Base-by-base conservation (phyloP, 2,888 invertebrate genomes). In the Melipona beecheii region DNA sequence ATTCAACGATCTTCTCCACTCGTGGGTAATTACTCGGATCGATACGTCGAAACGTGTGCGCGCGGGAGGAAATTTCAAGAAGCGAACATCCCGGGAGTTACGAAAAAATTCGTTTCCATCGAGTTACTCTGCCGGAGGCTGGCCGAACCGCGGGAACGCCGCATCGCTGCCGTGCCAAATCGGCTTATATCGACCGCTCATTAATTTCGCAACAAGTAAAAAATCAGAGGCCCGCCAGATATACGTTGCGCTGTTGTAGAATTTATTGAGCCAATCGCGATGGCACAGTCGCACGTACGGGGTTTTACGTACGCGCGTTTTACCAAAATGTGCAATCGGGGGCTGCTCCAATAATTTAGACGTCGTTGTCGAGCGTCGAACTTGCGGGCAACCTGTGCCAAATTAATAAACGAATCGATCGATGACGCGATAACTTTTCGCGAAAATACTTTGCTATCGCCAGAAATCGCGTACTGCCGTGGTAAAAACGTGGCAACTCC, bases 201-300 rank as follows among this genome's bases (percentile, higher is more conserved):
- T 86, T 86, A 86, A 86, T 86, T 79, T 85, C 50, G 78, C 85
- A 80, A 78, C 76, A 78, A 81, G 86, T 81, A 86, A 83, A 86
- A 83, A 81, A 86, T 79, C 71, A 77, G 64, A 31, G 64, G 54
- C 62, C 56, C 24, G 27, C 71, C 79, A 60, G 78, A 69, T 75
- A 66, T 64, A 50, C 52, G 79, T 74, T 74, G 70, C 60, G 65
- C 49, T 66, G 82, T 73, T 64, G 75, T 43, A 27, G 74, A 79
- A 85, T 77, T 71, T 87, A 79, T 79, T 15, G 76, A 73, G 60
- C 64, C 68, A 60, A 65, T 56, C 71, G 64, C 36, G 64, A 31
- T 15, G 15, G 65, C 54, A 5, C n/a, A 60, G 13, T 17, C 54
- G 17, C 31, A 19, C 43, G 43, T 43, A 43, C 1, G 43, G 43